These are phyloP conservation scores for Oxyruncus cristatus DNA, from an alignment of 2,113 vertebrate genomes.

Conservation along the genomic window DNA sequence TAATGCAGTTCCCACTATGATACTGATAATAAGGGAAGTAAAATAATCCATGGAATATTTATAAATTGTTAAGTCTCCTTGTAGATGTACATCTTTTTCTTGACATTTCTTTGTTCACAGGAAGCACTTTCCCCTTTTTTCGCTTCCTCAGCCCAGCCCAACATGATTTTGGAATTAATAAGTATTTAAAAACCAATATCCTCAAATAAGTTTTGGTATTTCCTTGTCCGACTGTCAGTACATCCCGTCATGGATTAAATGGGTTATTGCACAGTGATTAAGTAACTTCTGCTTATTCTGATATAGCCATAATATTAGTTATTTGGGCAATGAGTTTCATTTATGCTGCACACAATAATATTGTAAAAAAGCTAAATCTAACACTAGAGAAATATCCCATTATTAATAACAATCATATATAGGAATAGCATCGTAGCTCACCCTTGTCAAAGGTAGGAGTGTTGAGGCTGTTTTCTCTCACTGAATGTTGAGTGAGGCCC, in stretches of 20 bases:
- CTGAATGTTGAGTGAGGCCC: neutral
- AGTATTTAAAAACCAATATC: neutral
- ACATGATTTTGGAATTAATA: neutral
- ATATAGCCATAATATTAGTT: neutral
- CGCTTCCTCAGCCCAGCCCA: neutral
- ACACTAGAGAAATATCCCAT: neutral
- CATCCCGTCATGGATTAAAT: neutral
- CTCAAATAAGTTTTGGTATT: neutral
- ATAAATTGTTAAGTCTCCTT: neutral
- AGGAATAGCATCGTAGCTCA: neutral
- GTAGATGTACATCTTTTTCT: neutral
- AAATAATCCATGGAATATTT: neutral
- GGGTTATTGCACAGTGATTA: neutral
- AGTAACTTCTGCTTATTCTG: neutral
- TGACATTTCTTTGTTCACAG: neutral
- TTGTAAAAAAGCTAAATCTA: neutral
- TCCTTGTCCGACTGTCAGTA: neutral
- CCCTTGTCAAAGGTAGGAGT: neutral
- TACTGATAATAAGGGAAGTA: neutral
- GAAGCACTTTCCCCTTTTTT: neutral
- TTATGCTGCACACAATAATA: neutral
- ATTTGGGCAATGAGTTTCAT: neutral
- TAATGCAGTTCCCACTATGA: neutral
- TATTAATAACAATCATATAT: neutral
- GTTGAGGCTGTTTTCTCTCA: neutral